Conservation (phyloP, 2,113 vertebrate species). For the Calypte anna region DNA sequence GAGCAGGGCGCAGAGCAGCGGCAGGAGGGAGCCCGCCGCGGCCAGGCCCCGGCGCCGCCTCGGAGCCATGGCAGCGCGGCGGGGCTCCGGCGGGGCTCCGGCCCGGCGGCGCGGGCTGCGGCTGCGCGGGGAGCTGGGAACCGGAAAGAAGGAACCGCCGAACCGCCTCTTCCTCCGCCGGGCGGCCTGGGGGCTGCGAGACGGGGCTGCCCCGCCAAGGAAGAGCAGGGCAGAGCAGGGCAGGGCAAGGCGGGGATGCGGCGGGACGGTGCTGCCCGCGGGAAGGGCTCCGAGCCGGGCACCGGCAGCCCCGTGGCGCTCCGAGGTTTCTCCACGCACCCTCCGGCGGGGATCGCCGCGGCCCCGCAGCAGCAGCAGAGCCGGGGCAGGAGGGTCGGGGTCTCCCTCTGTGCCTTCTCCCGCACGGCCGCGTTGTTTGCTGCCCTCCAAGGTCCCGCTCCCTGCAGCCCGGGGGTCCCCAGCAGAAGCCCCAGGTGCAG, state of each 20-base stretch:
- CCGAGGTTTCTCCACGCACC: background rate
- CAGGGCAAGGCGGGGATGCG: too few relatives aligned
- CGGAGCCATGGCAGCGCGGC: background rate
- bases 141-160: background rate
- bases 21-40: background rate
- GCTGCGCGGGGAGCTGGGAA: background rate
- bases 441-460: background rate
- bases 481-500: background rate
- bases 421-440: background rate
- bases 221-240: too few relatives aligned
- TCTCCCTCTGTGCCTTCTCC: too few relatives aligned
- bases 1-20: constrained; percentile 23
- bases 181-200: too few relatives aligned
- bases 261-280: background rate
- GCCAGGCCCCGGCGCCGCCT: background rate
- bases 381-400: background rate
- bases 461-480: background rate
- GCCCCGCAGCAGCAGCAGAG: background rate
- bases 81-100: background rate
- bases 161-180: background rate
- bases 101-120: background rate
- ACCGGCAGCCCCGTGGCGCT: background rate
- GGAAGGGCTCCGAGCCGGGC: background rate
- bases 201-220: too few relatives aligned
- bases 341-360: background rate